Percentiles rank a stretch among this genome's conserved stretches.
These are phyloP conservation scores for Carassius gibelio DNA, from an alignment of 2,113 vertebrate genomes.

Conservation along the genomic window DNA sequence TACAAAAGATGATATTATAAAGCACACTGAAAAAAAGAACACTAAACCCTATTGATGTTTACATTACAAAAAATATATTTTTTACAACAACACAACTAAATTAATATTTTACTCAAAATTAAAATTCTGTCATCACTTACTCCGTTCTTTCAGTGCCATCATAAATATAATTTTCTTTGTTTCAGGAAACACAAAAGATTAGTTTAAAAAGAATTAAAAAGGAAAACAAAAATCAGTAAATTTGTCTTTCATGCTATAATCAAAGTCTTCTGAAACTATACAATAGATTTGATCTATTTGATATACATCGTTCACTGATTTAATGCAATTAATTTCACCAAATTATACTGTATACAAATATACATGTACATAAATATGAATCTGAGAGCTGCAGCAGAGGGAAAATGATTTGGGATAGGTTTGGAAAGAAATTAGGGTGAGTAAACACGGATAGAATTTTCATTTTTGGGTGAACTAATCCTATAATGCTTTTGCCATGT, in stretches of 20 bases:
- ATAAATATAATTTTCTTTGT: background rate
- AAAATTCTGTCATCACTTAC: background rate
- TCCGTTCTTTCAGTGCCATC: background rate
- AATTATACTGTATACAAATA: background rate
- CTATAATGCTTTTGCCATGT: constrained; percentile 18
- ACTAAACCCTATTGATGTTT: background rate
- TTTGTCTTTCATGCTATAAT: background rate
- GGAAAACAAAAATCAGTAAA: background rate
- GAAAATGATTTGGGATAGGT: background rate
- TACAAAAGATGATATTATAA: background rate
- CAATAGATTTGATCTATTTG: too few species aligned
- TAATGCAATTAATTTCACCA: background rate
- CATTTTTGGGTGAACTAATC: constrained; percentile 16
- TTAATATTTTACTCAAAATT: background rate
- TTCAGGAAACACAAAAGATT: background rate
- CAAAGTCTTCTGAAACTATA: background rate
- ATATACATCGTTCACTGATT: background rate
- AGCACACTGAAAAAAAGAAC: background rate
- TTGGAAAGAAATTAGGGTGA: background rate
- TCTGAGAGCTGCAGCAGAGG: background rate
- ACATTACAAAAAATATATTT: background rate
- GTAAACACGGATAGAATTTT: background rate
- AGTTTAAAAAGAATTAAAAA: background rate
- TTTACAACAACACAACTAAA: background rate
- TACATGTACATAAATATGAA: background rate